Evolutionary conservation across 2,888 invertebrate genomes (phyloP), one percentile per base, ranked within the genome.

Genomic region (Meteorus colon): DNA sequence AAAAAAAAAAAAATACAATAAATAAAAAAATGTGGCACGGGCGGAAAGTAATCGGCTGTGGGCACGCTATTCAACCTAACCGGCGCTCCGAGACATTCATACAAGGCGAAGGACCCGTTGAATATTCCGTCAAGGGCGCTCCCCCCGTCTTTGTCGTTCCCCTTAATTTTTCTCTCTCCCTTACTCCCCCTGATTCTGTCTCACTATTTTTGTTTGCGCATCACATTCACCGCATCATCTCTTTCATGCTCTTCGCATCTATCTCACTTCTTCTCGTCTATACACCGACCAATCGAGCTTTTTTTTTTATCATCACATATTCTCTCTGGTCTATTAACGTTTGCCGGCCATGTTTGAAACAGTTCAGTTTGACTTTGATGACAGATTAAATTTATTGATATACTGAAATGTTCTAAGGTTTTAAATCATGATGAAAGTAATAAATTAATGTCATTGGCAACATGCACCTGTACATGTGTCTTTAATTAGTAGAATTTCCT

Each of bases 1-100:
- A 24, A 60, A 27, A 60, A 27, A 62, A 29, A 62, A 24, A 8
- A 60, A 55, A 55, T n/a, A 27, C n/a, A 60, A 27, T 60, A 60
- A 16, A 62, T 14, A 48, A 41, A 72, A 63, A 72, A 70, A 55
- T 72, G 60, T 67, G 76, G 76, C 72, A 72, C 76, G 76, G 66
- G 76, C 76, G 68, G 55, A 76, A 72, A 76, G 60, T 76, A 76
- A 76, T 73, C 72, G 68, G 68, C 62, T 71, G 75, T 71, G 67
- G 72, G 67, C 72, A 76, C 72, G 76, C 76, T 68, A 76, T 72
- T 76, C 72, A 76, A 70, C 72, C 66, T 41, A 55, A 55, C 55
- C 66, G 55, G 55, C 65, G 59, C 66, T 31, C 71, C 59, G 8
- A 48, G 63, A 72, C 72, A 63, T 62, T 68, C 19, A 55, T 68